phyloP scores from a whole-genome alignment of 2,888 invertebrate species.

The Diarsia dahlii region DNA sequence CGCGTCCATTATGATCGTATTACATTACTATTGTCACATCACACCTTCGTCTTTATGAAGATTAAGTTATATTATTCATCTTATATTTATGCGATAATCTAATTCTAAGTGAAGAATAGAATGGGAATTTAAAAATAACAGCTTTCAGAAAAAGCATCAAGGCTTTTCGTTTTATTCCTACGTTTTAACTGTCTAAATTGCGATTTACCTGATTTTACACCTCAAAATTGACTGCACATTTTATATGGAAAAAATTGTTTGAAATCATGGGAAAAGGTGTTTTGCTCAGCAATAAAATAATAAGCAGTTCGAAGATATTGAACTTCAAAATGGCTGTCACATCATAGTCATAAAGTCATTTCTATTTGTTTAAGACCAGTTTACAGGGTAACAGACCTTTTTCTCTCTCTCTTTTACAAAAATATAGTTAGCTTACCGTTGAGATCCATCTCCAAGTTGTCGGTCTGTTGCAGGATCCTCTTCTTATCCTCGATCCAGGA shows the following conservation, averaged over 20 bases:
- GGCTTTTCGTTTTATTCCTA: not conserved
- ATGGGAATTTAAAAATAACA: not conserved
- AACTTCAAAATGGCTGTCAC: not conserved
- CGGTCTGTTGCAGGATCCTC: conserved; percentile 99
- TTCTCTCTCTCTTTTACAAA: not conserved
- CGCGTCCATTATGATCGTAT: conserved; percentile 29
- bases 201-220: not conserved
- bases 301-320: not conserved
- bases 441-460: conserved; percentile 99
- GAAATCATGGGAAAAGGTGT: not conserved
- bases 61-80: not conserved
- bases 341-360: not conserved
- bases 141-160: not conserved
- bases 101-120: not conserved
- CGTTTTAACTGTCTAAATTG: not conserved
- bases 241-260: not conserved
- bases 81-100: not conserved
- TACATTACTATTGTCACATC: conserved; percentile 31
- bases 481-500: conserved; percentile 99
- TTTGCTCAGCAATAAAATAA: no score
- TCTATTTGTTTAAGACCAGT: not conserved
- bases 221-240: not conserved
- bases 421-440: conserved; percentile 90
- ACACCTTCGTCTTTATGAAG: not conserved
- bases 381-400: not conserved